These are phyloP conservation scores for Chiroxiphia lanceolata DNA, from an alignment of 2,797 vertebrate species.

Conservation along the genomic window DNA sequence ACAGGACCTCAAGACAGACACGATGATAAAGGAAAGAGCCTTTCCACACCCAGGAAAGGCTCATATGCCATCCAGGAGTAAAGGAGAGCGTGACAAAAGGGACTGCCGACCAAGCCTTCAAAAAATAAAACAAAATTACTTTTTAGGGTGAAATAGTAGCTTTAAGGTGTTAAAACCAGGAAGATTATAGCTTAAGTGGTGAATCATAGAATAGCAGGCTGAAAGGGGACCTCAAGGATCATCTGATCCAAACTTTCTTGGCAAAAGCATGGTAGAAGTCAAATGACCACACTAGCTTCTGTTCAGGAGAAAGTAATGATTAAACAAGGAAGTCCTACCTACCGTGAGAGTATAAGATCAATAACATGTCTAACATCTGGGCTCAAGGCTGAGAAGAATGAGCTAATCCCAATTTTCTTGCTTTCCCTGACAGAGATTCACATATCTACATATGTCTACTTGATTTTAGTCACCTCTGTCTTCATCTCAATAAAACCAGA, in stretches of 20 bases:
- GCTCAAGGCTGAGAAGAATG: neutral
- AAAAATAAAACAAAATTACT: neutral
- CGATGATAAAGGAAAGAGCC: neutral
- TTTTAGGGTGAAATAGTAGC: neutral
- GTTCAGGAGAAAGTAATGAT: neutral
- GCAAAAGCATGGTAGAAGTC: neutral
- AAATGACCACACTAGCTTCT: neutral
- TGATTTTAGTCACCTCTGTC: neutral
- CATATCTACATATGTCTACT: neutral
- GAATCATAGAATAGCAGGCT: neutral
- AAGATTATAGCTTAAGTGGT: neutral
- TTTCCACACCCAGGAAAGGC: neutral
- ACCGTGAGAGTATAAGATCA: neutral
- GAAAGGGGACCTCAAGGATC: neutral
- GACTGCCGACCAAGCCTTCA: neutral
- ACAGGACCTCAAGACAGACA: fast-evolving
- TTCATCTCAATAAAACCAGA: neutral
- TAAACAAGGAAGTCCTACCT: neutral
- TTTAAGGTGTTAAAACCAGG: neutral
- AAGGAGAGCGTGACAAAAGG: neutral
- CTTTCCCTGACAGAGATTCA: neutral
- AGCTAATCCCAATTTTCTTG: neutral
- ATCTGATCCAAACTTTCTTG: neutral
- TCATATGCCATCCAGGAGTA: neutral
- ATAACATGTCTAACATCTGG: neutral